Percentiles rank a stretch among this genome's conserved stretches.
Evolutionary conservation across 2,888 invertebrate genomes (phyloP).

Genomic region (Pandemis corylana): DNA sequence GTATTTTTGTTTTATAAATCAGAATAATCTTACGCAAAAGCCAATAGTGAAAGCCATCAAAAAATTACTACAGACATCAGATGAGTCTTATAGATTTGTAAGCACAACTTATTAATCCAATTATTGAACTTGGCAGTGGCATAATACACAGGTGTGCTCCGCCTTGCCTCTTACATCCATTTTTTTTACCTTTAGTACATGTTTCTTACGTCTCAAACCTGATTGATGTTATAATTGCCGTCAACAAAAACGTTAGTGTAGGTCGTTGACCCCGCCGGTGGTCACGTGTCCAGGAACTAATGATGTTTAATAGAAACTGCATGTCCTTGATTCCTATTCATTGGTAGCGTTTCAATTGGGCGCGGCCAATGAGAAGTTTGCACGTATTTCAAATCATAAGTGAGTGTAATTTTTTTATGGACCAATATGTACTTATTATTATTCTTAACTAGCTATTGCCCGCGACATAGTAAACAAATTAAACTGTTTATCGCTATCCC

Average conservation of each 20-base stretch:
- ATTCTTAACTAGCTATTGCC: background rate
- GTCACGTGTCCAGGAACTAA: slow-evolving; percentile 24
- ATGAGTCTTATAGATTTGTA: background rate
- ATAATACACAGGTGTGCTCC: slow-evolving; percentile 2
- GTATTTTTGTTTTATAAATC: no score
- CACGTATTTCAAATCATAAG: background rate
- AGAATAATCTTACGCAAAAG: no score
- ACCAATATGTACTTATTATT: background rate
- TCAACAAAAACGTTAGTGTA: slow-evolving; percentile 32
- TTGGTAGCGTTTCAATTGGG: slow-evolving; percentile 47
- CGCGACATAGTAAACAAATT: no score
- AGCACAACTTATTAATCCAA: background rate
- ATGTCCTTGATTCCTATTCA: slow-evolving; percentile 37
- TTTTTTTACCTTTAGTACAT: slow-evolving; percentile 15
- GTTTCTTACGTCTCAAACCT: slow-evolving; percentile 24
- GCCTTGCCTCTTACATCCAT: background rate
- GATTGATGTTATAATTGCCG: slow-evolving; percentile 42
- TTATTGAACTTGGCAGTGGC: slow-evolving; percentile 10
- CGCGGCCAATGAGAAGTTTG: slow-evolving; percentile 43
- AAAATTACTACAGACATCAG: no score
- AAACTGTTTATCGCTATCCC: no score
- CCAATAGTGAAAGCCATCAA: no score
- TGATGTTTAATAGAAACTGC: slow-evolving; percentile 30
- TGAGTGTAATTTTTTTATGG: slow-evolving; percentile 24
- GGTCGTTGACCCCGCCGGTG: slow-evolving; percentile 16